A percentile compares a stretch with the other conserved stretches of the same genome.
Evolutionary conservation across 2,888 invertebrate species (phyloP).

Genomic region (Eurytoma adleriae): DNA sequence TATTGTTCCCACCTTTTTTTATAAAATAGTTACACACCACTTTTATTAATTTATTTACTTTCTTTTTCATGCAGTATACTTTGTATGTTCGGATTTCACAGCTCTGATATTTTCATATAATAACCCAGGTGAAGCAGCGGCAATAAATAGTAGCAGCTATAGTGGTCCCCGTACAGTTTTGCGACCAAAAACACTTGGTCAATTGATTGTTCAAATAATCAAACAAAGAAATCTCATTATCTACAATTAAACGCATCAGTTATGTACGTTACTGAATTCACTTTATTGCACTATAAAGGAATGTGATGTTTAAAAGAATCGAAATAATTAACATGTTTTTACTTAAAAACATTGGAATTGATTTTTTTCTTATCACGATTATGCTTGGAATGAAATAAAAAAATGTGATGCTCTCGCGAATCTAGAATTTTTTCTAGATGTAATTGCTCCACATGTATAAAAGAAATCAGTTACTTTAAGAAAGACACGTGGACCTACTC

Average conservation of each 20-base stretch:
- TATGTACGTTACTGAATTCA: too few relatives aligned
- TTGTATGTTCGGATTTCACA: conserved; percentile 49
- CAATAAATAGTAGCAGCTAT: conserved; percentile 33
- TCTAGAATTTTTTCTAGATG: not conserved
- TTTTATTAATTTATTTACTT: conserved; percentile 30
- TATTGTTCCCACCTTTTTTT: conserved; percentile 47
- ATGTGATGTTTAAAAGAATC: too few relatives aligned
- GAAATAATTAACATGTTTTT: not conserved
- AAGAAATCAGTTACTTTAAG: not conserved
- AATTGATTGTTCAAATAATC: too few relatives aligned
- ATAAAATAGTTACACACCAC: conserved; percentile 20
- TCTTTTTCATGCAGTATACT: conserved; percentile 36
- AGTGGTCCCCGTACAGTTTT: conserved; percentile 16
- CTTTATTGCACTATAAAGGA: too few relatives aligned
- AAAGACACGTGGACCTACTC: conserved; percentile 1
- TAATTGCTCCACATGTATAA: not conserved
- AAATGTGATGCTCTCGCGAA: not conserved
- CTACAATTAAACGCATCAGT: too few relatives aligned
- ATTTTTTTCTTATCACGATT: too few relatives aligned
- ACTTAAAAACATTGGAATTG: not conserved
- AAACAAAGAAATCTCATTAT: too few relatives aligned
- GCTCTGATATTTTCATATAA: conserved; percentile 46
- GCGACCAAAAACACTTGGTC: too few relatives aligned
- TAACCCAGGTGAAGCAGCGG: conserved; percentile 31
- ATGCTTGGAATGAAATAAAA: too few relatives aligned